Percentiles rank a stretch among this genome's conserved stretches.
Conservation (phyloP, 2,888 invertebrate species). For the Psylliodes chrysocephalus region DNA sequence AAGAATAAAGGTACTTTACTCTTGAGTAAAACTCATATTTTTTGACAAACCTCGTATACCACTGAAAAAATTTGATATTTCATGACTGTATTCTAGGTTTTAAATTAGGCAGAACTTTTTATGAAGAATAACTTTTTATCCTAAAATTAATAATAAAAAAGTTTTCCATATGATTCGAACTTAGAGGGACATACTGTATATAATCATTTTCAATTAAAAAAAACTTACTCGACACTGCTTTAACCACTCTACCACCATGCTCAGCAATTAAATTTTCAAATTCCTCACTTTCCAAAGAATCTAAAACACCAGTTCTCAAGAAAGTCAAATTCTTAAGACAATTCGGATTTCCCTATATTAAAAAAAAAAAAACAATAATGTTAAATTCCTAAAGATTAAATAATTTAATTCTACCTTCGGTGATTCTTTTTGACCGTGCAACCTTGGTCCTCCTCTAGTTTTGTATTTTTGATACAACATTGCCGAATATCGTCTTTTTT, state of each 20-base stretch:
- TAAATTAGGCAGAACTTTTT: too few relatives aligned
- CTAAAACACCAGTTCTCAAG: slow-evolving; percentile 86
- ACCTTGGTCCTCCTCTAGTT: slow-evolving; percentile 80
- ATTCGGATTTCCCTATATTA: slow-evolving; percentile 72
- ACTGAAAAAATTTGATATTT: too few relatives aligned
- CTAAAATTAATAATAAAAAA: too few relatives aligned
- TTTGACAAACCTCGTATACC: too few relatives aligned
- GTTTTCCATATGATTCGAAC: too few relatives aligned
- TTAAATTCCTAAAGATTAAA: background rate
- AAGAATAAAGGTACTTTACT: too few relatives aligned
- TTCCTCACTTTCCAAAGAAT: slow-evolving; percentile 88
- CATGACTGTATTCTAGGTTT: too few relatives aligned
- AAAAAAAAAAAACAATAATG: background rate
- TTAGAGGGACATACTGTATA: too few relatives aligned
- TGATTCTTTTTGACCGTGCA: slow-evolving; percentile 84
- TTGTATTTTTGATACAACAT: slow-evolving; percentile 80
- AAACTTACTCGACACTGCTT: slow-evolving; percentile 73
- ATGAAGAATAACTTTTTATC: too few relatives aligned
- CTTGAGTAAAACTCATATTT: too few relatives aligned
- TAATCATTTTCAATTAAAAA: background rate
- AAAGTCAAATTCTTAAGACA: slow-evolving; percentile 79
- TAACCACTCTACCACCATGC: slow-evolving; percentile 83
- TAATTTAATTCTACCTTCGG: slow-evolving; percentile 84
- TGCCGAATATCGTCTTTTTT: slow-evolving; percentile 73
- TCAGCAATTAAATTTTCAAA: slow-evolving; percentile 77